Conservation (phyloP, 2,797 vertebrate species). For the Danionella dracula region DNA sequence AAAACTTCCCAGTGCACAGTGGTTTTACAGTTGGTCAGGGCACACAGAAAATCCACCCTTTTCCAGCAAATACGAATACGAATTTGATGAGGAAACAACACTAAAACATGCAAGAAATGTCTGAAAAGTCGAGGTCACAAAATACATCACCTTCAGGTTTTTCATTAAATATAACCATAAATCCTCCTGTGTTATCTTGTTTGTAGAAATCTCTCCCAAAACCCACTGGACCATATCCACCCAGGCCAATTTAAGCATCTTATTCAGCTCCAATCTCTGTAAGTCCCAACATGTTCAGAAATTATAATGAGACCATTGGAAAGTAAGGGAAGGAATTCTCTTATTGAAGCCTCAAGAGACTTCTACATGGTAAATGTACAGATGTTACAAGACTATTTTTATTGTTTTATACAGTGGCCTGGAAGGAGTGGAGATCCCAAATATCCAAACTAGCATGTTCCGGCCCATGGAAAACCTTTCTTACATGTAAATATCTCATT, state of each 20-base stretch:
- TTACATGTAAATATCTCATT: slow-evolving; percentile 64
- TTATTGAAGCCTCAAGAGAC: too few relatives aligned
- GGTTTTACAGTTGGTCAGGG: too few relatives aligned
- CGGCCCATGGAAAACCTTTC: slow-evolving; percentile 75
- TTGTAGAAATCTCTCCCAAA: slow-evolving; percentile 77
- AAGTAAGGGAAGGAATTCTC: too few relatives aligned
- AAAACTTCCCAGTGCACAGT: too few relatives aligned
- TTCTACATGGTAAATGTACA: neutral
- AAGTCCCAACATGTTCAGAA: slow-evolving; percentile 49
- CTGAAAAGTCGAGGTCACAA: too few relatives aligned
- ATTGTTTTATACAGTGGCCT: slow-evolving; percentile 59
- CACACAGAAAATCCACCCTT: too few relatives aligned
- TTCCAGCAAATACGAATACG: too few relatives aligned
- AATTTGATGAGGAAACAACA: too few relatives aligned
- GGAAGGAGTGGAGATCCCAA: slow-evolving; percentile 73
- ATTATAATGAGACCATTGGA: neutral
- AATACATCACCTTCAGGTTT: too few relatives aligned
- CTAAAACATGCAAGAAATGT: too few relatives aligned
- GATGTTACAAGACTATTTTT: neutral
- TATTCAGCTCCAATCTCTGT: slow-evolving; percentile 76
- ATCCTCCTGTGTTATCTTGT: neutral
- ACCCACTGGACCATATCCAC: slow-evolving; percentile 67
- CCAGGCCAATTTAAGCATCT: slow-evolving; percentile 66
- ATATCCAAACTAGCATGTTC: slow-evolving; percentile 75
- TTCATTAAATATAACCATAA: neutral